Conservation (phyloP, 2,888 invertebrate genomes). For the Gymnoscelis rufifasciata region DNA sequence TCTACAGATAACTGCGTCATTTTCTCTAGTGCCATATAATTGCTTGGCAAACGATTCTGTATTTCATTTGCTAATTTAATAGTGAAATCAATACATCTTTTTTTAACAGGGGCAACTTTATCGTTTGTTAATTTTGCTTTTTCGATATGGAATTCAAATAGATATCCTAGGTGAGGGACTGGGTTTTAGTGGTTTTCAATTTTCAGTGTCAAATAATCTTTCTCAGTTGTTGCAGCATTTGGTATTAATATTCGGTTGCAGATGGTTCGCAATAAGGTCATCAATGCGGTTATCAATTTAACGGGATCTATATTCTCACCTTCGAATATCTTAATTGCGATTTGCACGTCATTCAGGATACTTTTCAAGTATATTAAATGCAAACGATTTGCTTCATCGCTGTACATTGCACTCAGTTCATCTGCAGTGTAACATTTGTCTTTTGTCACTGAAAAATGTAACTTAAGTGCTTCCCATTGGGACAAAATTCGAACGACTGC, state of each 20-base stretch:
- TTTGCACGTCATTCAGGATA: neutral
- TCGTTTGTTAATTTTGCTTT: neutral
- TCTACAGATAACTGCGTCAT: neutral
- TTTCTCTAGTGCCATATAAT: neutral
- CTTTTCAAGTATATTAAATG: neutral
- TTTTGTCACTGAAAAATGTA: conserved; percentile 20
- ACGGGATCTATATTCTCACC: neutral
- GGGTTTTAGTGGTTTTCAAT: neutral
- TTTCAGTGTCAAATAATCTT: neutral
- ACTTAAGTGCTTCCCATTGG: conserved; percentile 31
- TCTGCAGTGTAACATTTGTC: conserved; percentile 32
- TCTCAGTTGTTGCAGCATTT: neutral
- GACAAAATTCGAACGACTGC: conserved; percentile 31
- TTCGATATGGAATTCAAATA: neutral
- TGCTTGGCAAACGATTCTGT: neutral
- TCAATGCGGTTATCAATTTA: neutral
- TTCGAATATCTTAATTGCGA: neutral
- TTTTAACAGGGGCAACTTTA: neutral
- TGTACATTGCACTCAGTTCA: conserved; percentile 22
- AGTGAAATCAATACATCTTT: neutral
- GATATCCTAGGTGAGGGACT: neutral
- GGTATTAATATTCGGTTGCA: neutral
- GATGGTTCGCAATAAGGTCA: neutral
- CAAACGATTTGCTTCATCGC: neutral
- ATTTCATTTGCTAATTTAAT: neutral